phyloP scores from a whole-genome alignment of 2,888 invertebrate species.

The Acleris cristana region DNA sequence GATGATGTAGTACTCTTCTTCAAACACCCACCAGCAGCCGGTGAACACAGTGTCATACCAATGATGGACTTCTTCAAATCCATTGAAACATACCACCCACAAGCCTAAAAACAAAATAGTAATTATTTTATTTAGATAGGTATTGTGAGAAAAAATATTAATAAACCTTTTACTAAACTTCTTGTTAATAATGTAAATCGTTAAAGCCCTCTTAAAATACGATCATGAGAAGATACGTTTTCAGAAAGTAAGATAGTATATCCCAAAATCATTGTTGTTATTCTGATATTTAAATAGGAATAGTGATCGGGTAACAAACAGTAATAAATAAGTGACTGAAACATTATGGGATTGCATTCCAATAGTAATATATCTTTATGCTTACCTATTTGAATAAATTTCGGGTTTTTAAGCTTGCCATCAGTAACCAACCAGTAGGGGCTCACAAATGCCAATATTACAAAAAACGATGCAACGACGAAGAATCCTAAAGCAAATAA shows the following conservation, averaged over 20 bases:
- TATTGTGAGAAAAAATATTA: too few relatives aligned
- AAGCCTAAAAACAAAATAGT: constrained; percentile 85
- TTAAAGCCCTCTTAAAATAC: too few relatives aligned
- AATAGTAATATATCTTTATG: constrained; percentile 25
- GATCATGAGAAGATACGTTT: too few relatives aligned
- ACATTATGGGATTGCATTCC: too few relatives aligned
- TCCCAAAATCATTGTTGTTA: too few relatives aligned
- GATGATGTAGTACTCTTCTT: constrained; percentile 98
- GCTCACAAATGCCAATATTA: constrained; percentile 92
- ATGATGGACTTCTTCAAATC: constrained; percentile 93
- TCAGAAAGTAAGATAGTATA: too few relatives aligned
- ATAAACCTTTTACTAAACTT: too few relatives aligned
- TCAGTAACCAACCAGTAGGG: constrained; percentile 95
- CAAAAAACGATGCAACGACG: constrained; percentile 86
- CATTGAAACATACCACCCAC: constrained; percentile 97
- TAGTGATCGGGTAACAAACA: too few relatives aligned
- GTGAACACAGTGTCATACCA: constrained; percentile 92
- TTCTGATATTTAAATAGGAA: too few relatives aligned
- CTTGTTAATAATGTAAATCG: too few relatives aligned
- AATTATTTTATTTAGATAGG: constrained; percentile 2
- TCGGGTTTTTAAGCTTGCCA: constrained; percentile 89
- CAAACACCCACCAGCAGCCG: constrained; percentile 98
- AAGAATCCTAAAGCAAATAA: constrained; percentile 87
- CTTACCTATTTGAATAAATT: constrained; percentile 92
- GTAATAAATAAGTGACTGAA: too few relatives aligned